Conservation (phyloP, 2,113 vertebrate genomes). For the Paedocypris sp. region DNA sequence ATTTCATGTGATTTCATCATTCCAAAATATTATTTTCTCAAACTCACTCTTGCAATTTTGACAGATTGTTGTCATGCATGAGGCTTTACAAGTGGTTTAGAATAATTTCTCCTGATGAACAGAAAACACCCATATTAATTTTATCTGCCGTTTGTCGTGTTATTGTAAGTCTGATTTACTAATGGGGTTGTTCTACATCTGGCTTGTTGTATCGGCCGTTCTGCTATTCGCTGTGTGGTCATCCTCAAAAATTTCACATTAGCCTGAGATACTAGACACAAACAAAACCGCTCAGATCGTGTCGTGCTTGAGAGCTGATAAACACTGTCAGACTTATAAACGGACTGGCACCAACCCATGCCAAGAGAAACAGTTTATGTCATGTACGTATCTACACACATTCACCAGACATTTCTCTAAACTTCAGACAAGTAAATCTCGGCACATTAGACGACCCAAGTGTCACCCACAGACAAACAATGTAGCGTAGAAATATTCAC, state of each 20-base stretch:
- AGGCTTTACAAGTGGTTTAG: background rate
- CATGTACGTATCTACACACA: background rate
- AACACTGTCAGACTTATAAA: constrained; percentile 10
- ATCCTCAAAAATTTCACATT: background rate
- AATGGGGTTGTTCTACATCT: background rate
- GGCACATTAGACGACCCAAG: background rate
- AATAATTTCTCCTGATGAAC: background rate
- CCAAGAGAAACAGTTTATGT: constrained; percentile 1
- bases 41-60: background rate
- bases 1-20: too few relatives aligned
- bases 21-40: background rate
- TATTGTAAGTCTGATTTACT: constrained; percentile 16
- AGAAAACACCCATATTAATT: background rate
- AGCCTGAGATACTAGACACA: background rate
- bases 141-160: constrained; percentile 1
- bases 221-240: constrained; percentile 1
- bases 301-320: background rate
- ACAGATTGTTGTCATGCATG: background rate
- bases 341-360: background rate
- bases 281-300: background rate
- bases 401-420: background rate
- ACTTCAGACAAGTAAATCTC: background rate
- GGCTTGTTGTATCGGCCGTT: constrained; percentile 3
- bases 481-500: too few relatives aligned
- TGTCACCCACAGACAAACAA: background rate